These are phyloP conservation scores for Drosophila triauraria DNA, from an alignment of 1,140 invertebrate genomes.

Conservation along the genomic window DNA sequence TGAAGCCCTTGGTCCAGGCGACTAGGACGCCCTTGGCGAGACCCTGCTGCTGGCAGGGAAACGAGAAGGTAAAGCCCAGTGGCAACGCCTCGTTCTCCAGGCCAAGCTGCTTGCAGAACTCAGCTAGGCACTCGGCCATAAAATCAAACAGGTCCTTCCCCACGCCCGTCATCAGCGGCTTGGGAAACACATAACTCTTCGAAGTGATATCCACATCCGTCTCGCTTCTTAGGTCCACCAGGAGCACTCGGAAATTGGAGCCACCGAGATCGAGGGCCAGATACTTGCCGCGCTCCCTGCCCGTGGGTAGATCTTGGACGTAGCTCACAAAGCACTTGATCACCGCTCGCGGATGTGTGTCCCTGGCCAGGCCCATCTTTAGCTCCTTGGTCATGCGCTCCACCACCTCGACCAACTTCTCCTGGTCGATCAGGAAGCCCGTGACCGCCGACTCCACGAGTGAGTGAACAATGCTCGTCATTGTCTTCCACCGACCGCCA, in stretches of 20 bases:
- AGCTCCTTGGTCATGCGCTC: slow-evolving; percentile 91
- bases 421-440: slow-evolving; percentile 85
- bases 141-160: slow-evolving; percentile 97
- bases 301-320: slow-evolving; percentile 97
- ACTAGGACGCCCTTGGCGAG: slow-evolving; percentile 94
- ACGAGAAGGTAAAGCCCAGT: slow-evolving; percentile 99
- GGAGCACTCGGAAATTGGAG: slow-evolving; percentile 98
- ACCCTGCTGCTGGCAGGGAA: slow-evolving; percentile 95
- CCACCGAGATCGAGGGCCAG: slow-evolving; percentile 99
- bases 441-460: slow-evolving; percentile 33
- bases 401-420: slow-evolving; percentile 91
- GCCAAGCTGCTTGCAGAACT: slow-evolving; percentile 93
- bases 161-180: slow-evolving; percentile 95
- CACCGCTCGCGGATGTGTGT: slow-evolving; percentile 90
- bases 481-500: neutral
- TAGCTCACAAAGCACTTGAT: slow-evolving; percentile 94
- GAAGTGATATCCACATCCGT: slow-evolving; percentile 94
- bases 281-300: slow-evolving; percentile 97
- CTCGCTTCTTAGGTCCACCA: slow-evolving; percentile 93
- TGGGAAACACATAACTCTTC: slow-evolving; percentile 97
- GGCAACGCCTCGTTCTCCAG: slow-evolving; percentile 87
- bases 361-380: slow-evolving; percentile 91
- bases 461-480: slow-evolving; percentile 3
- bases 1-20: slow-evolving; percentile 91
- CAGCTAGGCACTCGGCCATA: slow-evolving; percentile 97